A percentile compares a stretch with the other conserved stretches of the same genome.
Conservation (phyloP, 2,797 vertebrate genomes). For the Cheirogaleus major region DNA sequence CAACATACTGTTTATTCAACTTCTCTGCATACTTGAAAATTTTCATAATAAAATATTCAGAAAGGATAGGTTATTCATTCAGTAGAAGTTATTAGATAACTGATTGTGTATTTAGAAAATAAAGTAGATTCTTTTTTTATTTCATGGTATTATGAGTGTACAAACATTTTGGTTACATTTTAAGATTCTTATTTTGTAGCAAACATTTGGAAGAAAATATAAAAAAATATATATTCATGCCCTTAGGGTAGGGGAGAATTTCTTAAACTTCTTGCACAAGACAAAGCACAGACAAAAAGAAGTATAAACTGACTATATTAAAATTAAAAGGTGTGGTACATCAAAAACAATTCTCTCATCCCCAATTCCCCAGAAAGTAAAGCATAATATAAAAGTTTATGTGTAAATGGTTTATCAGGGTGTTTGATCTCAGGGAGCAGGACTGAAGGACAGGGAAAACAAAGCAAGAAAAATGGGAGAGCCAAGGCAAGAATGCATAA, state of each 20-base stretch:
- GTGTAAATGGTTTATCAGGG: not conserved
- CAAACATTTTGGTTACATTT: no score
- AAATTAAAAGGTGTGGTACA: not conserved
- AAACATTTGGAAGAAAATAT: constrained; percentile 9
- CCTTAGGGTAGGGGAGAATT: not conserved
- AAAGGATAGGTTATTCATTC: not conserved
- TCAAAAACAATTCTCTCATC: not conserved
- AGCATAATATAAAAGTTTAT: not conserved
- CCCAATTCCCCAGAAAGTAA: not conserved
- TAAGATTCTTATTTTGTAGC: not conserved
- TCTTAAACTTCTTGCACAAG: not conserved
- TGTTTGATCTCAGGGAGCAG: not conserved
- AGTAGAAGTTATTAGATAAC: not conserved
- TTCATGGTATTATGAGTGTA: no score
- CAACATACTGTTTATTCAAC: not conserved
- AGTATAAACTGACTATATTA: not conserved
- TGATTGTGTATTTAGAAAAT: not conserved
- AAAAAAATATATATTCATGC: not conserved
- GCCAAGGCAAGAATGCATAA: not conserved
- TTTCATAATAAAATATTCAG: not conserved
- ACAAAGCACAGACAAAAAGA: not conserved
- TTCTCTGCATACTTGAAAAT: not conserved
- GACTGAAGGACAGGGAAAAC: not conserved
- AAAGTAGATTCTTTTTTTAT: not conserved
- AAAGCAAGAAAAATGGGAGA: not conserved